A percentile compares a stretch with the other conserved stretches of the same genome.
Conservation (phyloP, 2,797 vertebrate species). For the Eidolon dupreanum region DNA sequence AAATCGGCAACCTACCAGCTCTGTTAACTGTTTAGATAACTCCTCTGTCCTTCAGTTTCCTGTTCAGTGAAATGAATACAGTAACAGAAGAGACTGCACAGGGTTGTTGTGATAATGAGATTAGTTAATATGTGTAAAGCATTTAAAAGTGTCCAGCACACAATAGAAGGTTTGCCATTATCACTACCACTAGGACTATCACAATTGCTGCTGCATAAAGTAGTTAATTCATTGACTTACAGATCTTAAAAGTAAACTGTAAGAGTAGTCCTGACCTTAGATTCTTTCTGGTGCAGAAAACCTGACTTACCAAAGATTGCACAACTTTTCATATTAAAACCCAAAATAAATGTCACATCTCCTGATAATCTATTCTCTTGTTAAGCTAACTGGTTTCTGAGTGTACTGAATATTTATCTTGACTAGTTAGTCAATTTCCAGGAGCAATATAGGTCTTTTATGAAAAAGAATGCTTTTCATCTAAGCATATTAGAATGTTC, state of each 20-base stretch:
- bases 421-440: neutral
- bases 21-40: neutral
- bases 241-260: neutral
- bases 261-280: neutral
- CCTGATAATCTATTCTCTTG: neutral
- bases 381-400: neutral
- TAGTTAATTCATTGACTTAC: neutral
- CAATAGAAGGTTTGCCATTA: neutral
- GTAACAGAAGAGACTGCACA: neutral
- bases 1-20: neutral
- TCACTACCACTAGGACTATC: neutral
- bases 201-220: neutral
- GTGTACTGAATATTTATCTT: neutral
- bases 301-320: neutral
- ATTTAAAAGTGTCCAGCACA: neutral
- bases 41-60: neutral
- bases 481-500: neutral
- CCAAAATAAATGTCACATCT: neutral
- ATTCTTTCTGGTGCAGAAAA: neutral
- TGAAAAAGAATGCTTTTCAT: neutral
- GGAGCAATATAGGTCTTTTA: neutral
- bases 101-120: neutral
- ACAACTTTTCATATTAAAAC: neutral
- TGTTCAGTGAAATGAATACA: neutral
- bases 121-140: neutral